phyloP scores from a whole-genome alignment of 2,113 vertebrate genomes.

The Physeter macrocephalus region DNA sequence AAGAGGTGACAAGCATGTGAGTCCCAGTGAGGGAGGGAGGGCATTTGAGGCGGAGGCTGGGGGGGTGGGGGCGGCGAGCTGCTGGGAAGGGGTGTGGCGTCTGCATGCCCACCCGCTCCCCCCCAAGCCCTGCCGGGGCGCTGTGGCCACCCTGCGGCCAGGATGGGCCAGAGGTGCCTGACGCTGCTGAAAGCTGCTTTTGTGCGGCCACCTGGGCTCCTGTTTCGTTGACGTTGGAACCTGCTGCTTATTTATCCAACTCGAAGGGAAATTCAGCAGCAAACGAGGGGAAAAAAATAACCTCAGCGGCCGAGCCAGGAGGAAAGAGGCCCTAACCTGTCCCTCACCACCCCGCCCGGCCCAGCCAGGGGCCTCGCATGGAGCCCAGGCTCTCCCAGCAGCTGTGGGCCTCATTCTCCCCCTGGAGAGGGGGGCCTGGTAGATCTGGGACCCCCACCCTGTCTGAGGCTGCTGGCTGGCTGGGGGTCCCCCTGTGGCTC shows the following conservation, averaged over 20 bases:
- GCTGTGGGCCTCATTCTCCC: neutral
- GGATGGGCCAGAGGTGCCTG: constrained; percentile 23
- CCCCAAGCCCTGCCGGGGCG: neutral
- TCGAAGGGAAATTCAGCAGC: constrained; percentile 68
- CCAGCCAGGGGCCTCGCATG: neutral
- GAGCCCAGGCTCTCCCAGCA: neutral
- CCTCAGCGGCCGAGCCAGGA: neutral
- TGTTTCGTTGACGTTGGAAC: constrained; percentile 75
- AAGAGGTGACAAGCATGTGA: neutral
- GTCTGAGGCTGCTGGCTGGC: neutral
- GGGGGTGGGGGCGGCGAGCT: neutral
- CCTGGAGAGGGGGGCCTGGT: neutral
- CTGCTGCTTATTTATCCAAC: constrained; percentile 72
- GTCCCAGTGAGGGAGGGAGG: neutral
- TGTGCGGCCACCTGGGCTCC: constrained; percentile 64
- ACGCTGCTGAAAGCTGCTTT: constrained; percentile 73
- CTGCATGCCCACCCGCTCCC: no score
- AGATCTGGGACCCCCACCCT: neutral
- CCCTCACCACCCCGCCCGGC: neutral
- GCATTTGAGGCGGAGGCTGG: neutral
- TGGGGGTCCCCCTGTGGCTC: neutral
- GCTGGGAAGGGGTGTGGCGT: neutral
- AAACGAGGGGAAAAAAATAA: constrained; percentile 36
- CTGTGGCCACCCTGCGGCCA: neutral
- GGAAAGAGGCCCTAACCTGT: neutral